These are phyloP conservation scores for Drosophila pandora DNA, from an alignment of 1,140 invertebrate genomes.

Conservation along the genomic window DNA sequence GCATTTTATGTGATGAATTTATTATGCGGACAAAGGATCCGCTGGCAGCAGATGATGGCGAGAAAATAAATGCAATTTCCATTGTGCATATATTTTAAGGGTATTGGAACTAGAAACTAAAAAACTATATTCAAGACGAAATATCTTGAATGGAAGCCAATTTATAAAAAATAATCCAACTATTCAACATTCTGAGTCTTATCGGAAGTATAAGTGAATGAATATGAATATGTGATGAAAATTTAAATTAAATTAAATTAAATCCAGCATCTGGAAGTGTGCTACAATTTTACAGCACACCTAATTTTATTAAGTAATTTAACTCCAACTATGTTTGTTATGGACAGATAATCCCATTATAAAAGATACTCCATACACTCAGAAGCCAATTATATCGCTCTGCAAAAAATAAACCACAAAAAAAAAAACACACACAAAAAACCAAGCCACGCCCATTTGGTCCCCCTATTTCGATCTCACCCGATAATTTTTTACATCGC, in stretches of 20 bases:
- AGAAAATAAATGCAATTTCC: slow-evolving; percentile 2
- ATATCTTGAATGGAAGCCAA: too few species aligned
- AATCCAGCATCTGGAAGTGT: too few species aligned
- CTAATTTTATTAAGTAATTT: too few species aligned
- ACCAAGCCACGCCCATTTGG: slow-evolving; percentile 17
- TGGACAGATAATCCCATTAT: too few species aligned
- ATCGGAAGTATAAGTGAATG: too few species aligned
- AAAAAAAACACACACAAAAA: slow-evolving; percentile 2
- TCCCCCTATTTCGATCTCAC: slow-evolving; percentile 3
- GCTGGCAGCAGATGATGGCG: slow-evolving; percentile 25
- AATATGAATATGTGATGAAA: too few species aligned
- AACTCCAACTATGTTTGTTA: too few species aligned
- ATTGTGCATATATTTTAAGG: slow-evolving; percentile 4
- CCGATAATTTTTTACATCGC: slow-evolving; percentile 18
- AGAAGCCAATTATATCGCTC: not conserved
- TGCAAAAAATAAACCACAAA: not conserved
- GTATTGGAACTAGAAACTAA: not conserved
- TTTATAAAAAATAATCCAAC: too few species aligned
- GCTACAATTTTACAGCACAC: too few species aligned
- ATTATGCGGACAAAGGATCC: slow-evolving; percentile 46
- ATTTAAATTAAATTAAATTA: too few species aligned
- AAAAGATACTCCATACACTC: not conserved
- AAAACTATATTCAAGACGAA: too few species aligned
- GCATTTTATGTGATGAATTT: slow-evolving; percentile 58
- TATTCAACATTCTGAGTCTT: too few species aligned